These are phyloP conservation scores for Andrena hattorfiana DNA, from an alignment of 2,888 invertebrate species.

Conservation along the genomic window DNA sequence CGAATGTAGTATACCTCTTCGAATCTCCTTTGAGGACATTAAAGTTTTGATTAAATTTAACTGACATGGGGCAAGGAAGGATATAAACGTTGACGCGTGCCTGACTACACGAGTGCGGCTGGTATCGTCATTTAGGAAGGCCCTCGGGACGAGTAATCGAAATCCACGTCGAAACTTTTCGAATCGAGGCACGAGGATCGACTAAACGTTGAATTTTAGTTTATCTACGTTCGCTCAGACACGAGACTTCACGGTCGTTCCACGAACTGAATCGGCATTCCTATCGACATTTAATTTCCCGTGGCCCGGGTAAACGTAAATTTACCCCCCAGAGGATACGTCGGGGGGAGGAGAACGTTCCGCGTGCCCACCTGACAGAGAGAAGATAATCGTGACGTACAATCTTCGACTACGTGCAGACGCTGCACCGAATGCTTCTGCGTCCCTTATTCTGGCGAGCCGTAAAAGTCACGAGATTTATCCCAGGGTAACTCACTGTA, in stretches of 20 bases:
- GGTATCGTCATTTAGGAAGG: neutral
- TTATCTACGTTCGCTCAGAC: constrained; percentile 51
- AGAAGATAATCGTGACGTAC: constrained; percentile 52
- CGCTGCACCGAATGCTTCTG: neutral
- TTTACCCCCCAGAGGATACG: constrained; percentile 42
- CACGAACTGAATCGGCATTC: constrained; percentile 62
- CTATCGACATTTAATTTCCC: constrained; percentile 74
- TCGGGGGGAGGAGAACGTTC: constrained; percentile 15
- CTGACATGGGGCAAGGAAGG: neutral
- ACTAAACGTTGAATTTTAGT: constrained; percentile 67
- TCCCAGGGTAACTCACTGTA: neutral
- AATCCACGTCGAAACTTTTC: constrained; percentile 54
- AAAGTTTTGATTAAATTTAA: neutral
- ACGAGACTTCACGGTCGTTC: constrained; percentile 34
- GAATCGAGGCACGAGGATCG: constrained; percentile 35
- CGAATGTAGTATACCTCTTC: too few relatives aligned
- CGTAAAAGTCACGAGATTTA: constrained; percentile 10
- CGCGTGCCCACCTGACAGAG: constrained; percentile 26
- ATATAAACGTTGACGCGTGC: constrained; percentile 5
- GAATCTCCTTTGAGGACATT: too few relatives aligned
- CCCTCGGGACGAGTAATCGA: constrained; percentile 52
- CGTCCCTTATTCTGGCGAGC: constrained; percentile 3
- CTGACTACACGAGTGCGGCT: neutral
- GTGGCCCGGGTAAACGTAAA: constrained; percentile 65
- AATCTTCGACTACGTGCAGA: constrained; percentile 4